Conservation (phyloP, 2,888 invertebrate genomes). For the Drosophila antonietae region DNA sequence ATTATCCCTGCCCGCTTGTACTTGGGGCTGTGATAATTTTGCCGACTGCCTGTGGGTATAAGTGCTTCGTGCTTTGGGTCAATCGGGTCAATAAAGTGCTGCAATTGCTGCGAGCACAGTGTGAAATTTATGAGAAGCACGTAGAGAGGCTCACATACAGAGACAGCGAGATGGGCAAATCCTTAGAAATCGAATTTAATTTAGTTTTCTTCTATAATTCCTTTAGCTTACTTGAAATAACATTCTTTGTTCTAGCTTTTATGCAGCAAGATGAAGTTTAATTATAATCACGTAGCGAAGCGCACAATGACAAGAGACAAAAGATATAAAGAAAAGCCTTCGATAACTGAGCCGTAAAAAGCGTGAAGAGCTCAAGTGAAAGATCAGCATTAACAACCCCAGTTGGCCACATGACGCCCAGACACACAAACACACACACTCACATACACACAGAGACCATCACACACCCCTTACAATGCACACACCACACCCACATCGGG, state of each 20-base stretch:
- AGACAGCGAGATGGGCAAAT: slow-evolving; percentile 3
- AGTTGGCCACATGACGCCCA: slow-evolving; percentile 59
- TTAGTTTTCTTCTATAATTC: neutral
- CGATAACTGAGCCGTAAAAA: neutral
- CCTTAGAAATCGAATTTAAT: neutral
- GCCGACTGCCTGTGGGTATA: slow-evolving; percentile 35
- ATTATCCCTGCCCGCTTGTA: slow-evolving; percentile 60
- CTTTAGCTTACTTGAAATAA: neutral
- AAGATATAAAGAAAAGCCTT: neutral
- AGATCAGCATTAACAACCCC: slow-evolving; percentile 52
- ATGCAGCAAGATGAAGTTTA: neutral
- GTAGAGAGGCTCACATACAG: slow-evolving; percentile 26
- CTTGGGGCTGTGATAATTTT: slow-evolving; percentile 55
- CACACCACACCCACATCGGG: slow-evolving; percentile 52
- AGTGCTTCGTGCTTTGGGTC: slow-evolving; percentile 59
- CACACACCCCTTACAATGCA: slow-evolving; percentile 30
- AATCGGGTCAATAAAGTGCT: slow-evolving; percentile 65
- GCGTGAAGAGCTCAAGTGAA: slow-evolving; percentile 7
- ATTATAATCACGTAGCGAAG: slow-evolving; percentile 8
- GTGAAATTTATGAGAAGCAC: slow-evolving; percentile 56
- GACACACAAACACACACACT: neutral
- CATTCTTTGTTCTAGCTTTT: neutral
- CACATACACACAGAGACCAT: slow-evolving; percentile 2
- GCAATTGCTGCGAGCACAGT: slow-evolving; percentile 50
- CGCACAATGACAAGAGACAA: neutral